Evolutionary conservation across 2,113 vertebrate species (phyloP).

Genomic region (Syngnathus typhle): DNA sequence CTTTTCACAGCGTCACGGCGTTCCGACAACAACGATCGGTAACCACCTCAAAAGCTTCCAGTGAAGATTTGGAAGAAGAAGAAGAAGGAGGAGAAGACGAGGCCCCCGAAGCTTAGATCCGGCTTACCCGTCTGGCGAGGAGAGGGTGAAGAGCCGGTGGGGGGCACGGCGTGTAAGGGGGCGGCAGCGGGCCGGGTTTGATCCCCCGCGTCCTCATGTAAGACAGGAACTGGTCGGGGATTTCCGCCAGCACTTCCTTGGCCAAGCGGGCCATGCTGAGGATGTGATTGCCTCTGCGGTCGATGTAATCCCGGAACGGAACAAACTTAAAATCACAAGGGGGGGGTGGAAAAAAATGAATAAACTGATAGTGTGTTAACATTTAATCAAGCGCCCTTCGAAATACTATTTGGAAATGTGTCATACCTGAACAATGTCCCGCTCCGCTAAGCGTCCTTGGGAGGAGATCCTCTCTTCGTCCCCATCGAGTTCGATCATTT

Average conservation of each 20-base stretch:
- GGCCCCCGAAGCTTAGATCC: conserved; percentile 41
- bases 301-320: conserved; percentile 94
- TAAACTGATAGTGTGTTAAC: background rate
- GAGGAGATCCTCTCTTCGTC: conserved; percentile 94
- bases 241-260: conserved; percentile 93
- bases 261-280: conserved; percentile 94
- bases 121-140: conserved; percentile 76
- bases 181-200: conserved; percentile 85
- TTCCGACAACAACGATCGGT: conserved; percentile 14
- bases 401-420: background rate
- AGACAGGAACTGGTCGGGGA: conserved; percentile 95
- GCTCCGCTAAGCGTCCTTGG: conserved; percentile 89
- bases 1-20: background rate
- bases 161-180: conserved; percentile 75
- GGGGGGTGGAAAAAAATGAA: too few species aligned
- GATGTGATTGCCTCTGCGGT: conserved; percentile 89
- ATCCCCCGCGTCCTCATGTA: conserved; percentile 94
- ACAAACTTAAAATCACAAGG: conserved; percentile 76
- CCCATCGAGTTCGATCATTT: conserved; percentile 96
- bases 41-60: conserved; percentile 36
- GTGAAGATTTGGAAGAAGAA: conserved; percentile 39
- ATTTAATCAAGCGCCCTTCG: background rate
- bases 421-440: conserved; percentile 94
- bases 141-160: conserved; percentile 71
- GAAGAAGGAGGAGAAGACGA: conserved; percentile 33